phyloP scores from a whole-genome alignment of 1,140 invertebrate species.

The Sarcophaga peregrina region DNA sequence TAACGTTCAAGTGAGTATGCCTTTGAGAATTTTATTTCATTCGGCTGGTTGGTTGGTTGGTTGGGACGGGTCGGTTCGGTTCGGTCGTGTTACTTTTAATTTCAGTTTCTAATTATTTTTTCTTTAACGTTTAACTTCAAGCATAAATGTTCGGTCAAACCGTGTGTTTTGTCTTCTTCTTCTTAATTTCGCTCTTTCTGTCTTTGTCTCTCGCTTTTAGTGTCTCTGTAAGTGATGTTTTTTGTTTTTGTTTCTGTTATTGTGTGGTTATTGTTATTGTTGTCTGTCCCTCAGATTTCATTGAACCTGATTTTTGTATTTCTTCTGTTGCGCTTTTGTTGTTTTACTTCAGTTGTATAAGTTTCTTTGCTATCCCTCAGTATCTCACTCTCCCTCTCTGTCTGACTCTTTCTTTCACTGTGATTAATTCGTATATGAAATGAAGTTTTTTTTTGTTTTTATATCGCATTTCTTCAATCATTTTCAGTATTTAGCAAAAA shows the following conservation, averaged over 20 bases:
- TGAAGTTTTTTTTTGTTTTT: neutral
- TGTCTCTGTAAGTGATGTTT: neutral
- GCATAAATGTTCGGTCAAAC: neutral
- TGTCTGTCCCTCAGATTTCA: slow-evolving; percentile 26
- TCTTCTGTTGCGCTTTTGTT: slow-evolving; percentile 12
- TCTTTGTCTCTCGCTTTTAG: neutral
- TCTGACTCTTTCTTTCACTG: too few relatives aligned
- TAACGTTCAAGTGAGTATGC: too few relatives aligned
- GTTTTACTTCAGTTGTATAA: neutral
- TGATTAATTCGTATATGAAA: too few relatives aligned
- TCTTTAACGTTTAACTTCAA: neutral
- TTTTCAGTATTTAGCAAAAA: slow-evolving; percentile 23
- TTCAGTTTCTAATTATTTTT: slow-evolving; percentile 19
- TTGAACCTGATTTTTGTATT: slow-evolving; percentile 14
- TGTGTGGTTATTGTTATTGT: too few relatives aligned
- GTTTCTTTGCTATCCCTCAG: neutral
- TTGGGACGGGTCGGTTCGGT: too few relatives aligned
- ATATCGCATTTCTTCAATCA: slow-evolving; percentile 22
- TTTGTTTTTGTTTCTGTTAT: neutral
- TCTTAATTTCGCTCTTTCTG: neutral
- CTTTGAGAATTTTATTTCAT: too few relatives aligned
- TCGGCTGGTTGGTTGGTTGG: too few relatives aligned
- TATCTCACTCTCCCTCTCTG: too few relatives aligned
- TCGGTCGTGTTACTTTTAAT: neutral
- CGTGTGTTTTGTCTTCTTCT: neutral